A percentile compares a stretch with the other conserved stretches of the same genome.
These are phyloP conservation scores for Tapera naevia DNA, from an alignment of 2,797 vertebrate species.

Conservation along the genomic window DNA sequence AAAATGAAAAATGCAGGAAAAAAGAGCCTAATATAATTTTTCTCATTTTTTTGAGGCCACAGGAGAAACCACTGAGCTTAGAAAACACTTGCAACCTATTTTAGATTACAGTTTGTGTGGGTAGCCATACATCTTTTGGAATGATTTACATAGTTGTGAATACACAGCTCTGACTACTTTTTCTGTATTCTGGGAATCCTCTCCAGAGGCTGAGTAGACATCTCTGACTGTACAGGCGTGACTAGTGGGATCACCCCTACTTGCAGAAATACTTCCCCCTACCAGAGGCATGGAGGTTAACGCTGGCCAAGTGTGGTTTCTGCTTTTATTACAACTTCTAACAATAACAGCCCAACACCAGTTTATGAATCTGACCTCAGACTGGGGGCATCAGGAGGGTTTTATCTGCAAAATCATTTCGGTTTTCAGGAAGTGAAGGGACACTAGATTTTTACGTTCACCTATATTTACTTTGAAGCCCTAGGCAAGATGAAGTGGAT, in stretches of 20 bases:
- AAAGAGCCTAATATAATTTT: neutral
- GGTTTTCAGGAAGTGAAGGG: neutral
- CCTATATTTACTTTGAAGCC: neutral
- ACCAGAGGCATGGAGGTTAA: neutral
- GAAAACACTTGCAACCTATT: neutral
- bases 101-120: neutral
- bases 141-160: neutral
- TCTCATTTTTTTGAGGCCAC: neutral
- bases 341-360: neutral
- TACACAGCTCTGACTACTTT: neutral
- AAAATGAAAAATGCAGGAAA: neutral
- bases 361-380: accelerated
- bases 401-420: neutral
- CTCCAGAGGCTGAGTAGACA: neutral
- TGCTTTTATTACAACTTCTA: neutral
- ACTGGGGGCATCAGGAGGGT: accelerated
- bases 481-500: neutral
- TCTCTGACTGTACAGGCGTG: neutral
- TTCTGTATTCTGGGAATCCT: neutral
- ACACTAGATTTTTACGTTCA: neutral
- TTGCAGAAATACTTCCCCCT: neutral
- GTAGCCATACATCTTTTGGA: neutral
- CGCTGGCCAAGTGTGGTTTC: neutral
- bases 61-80: neutral
- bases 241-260: neutral